Conservation (phyloP, 1,140 invertebrate species). For the Sarcophaga peregrina region DNA sequence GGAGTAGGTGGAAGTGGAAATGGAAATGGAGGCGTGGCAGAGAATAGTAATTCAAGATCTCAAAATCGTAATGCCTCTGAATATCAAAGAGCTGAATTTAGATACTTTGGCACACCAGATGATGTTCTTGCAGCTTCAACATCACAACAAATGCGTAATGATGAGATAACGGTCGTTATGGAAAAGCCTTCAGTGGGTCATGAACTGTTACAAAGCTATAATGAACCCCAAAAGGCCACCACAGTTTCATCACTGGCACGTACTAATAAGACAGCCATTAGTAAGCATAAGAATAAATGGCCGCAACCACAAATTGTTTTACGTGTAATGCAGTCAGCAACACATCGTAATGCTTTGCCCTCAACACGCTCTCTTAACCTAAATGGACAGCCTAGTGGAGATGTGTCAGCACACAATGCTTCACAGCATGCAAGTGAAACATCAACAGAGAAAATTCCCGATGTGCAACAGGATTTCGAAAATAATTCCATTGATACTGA, state of each 20-base stretch:
- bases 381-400: slow-evolving; percentile 21
- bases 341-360: slow-evolving; percentile 10
- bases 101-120: background rate
- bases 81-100: background rate
- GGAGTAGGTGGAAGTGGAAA: background rate
- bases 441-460: slow-evolving; percentile 54
- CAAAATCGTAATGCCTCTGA: background rate
- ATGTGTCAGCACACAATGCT: slow-evolving; percentile 3
- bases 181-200: slow-evolving; percentile 55
- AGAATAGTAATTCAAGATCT: background rate
- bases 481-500: slow-evolving; percentile 65
- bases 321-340: slow-evolving; percentile 44
- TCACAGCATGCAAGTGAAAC: slow-evolving; percentile 45
- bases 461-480: slow-evolving; percentile 60
- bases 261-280: slow-evolving; percentile 56
- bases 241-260: slow-evolving; percentile 52
- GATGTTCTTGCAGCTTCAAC: background rate
- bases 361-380: background rate
- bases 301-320: slow-evolving; percentile 55
- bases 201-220: slow-evolving; percentile 46
- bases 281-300: slow-evolving; percentile 61
- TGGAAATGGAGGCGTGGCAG: background rate
- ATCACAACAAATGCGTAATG: slow-evolving; percentile 28
- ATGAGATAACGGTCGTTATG: slow-evolving; percentile 59
- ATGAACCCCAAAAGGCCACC: slow-evolving; percentile 50